Conservation (phyloP, 2,113 vertebrate genomes). For the Neopipo cinnamomea region DNA sequence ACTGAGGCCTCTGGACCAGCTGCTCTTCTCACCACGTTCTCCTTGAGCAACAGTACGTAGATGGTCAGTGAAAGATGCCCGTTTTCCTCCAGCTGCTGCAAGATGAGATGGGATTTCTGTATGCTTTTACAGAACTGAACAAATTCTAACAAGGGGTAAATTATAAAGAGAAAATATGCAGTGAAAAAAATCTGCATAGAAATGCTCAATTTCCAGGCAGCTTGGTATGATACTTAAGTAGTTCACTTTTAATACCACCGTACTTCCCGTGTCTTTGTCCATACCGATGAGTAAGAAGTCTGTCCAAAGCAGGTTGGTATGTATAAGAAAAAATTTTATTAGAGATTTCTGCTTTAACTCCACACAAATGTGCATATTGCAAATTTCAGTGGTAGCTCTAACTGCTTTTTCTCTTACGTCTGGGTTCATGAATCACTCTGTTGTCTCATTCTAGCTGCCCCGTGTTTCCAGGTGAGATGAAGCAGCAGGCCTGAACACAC, state of each 20-base stretch:
- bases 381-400: not conserved
- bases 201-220: not conserved
- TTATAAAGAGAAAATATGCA: not conserved
- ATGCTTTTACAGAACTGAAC: rapidly evolving
- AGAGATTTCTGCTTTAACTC: not conserved
- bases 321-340: not conserved
- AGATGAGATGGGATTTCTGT: not conserved
- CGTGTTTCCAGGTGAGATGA: not conserved
- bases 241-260: not conserved
- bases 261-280: not conserved
- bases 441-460: not conserved
- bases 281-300: not conserved
- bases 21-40: rapidly evolving
- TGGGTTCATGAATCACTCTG: not conserved
- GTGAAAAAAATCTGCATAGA: not conserved
- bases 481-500: not conserved
- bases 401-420: not conserved
- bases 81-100: not conserved
- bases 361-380: not conserved
- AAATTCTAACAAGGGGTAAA: not conserved
- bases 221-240: not conserved
- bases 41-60: not conserved
- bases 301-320: not conserved
- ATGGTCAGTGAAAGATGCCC: not conserved
- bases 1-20: not conserved